phyloP scores from a whole-genome alignment of 2,113 vertebrate genomes.

The Panthera tigris region DNA sequence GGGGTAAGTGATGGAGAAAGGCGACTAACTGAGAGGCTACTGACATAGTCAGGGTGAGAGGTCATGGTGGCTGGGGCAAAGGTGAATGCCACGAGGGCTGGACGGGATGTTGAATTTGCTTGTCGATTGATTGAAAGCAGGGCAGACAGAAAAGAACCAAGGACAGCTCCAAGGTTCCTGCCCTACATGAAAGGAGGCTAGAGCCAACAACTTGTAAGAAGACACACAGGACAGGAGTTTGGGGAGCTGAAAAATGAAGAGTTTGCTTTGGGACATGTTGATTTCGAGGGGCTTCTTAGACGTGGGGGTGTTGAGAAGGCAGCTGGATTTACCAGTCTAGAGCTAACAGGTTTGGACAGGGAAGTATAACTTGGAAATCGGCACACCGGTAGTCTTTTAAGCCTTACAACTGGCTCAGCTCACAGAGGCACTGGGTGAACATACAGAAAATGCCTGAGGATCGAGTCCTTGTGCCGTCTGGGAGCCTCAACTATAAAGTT shows the following conservation, averaged over 20 bases:
- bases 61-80: neutral
- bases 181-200: neutral
- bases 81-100: too few species aligned
- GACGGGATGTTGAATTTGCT: neutral
- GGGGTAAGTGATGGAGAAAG: neutral
- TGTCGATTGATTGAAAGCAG: neutral
- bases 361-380: neutral
- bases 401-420: neutral
- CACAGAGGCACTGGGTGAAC: neutral
- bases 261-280: neutral
- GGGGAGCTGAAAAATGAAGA: neutral
- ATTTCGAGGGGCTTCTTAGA: neutral
- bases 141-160: neutral
- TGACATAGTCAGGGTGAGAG: neutral
- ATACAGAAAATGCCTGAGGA: neutral
- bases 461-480: fast-evolving
- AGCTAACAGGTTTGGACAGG: neutral
- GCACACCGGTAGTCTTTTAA: neutral
- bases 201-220: neutral
- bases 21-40: neutral
- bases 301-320: neutral
- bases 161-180: neutral
- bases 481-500: neutral
- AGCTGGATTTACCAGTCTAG: neutral
- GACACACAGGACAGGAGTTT: neutral